A percentile compares a stretch with the other conserved stretches of the same genome.
These are phyloP conservation scores for Chironomus tepperi DNA, from an alignment of 1,140 invertebrate genomes.

Conservation along the genomic window DNA sequence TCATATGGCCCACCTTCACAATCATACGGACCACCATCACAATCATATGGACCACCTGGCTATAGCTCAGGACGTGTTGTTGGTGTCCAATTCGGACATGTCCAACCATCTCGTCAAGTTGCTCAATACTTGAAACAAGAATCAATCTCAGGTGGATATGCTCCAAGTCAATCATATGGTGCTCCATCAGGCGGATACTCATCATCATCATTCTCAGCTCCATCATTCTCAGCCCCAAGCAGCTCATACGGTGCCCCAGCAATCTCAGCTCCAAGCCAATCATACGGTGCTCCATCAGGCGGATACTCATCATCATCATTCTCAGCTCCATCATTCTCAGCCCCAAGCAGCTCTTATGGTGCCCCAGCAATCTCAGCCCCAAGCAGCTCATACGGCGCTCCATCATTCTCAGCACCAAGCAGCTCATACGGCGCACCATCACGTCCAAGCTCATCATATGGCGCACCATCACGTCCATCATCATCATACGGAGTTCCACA, in stretches of 20 bases:
- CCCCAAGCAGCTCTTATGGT: background rate
- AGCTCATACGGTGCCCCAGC: background rate
- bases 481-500: background rate
- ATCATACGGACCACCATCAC: constrained; percentile 5
- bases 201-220: background rate
- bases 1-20: constrained; percentile 6
- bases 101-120: background rate
- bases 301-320: background rate
- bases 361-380: background rate
- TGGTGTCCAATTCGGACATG: background rate
- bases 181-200: no score
- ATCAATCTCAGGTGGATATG: background rate
- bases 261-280: background rate
- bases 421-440: background rate
- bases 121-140: constrained; percentile 12
- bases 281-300: background rate
- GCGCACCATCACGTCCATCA: background rate
- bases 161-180: background rate
- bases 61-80: background rate
- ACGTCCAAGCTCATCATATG: background rate
- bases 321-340: background rate
- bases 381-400: background rate
- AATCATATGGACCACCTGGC: background rate
- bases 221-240: background rate
- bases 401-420: background rate